Percentiles rank a stretch among this genome's conserved stretches.
These are phyloP conservation scores for Ischnura elegans DNA, from an alignment of 2,888 invertebrate genomes.

Conservation along the genomic window DNA sequence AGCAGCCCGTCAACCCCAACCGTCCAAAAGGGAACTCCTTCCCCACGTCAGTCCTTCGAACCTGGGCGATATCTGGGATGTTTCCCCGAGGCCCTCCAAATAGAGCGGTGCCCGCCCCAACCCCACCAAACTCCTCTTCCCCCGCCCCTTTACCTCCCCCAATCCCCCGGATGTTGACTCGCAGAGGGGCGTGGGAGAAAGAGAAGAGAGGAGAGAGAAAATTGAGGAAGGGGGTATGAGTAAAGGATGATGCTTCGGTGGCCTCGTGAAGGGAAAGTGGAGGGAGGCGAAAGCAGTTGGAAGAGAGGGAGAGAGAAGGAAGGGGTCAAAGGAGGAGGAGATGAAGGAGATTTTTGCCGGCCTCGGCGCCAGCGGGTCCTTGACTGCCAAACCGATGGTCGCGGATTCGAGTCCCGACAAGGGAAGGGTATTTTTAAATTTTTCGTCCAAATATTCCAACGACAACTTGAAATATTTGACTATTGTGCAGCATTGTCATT, in stretches of 20 bases:
- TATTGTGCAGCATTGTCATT: too few species aligned
- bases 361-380: too few species aligned
- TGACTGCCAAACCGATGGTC: too few species aligned
- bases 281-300: background rate
- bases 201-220: background rate
- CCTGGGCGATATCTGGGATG: slow-evolving; percentile 34
- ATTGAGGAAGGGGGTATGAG: background rate
- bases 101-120: slow-evolving; percentile 5
- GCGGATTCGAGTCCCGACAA: too few species aligned
- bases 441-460: too few species aligned
- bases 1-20: background rate
- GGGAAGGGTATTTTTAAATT: too few species aligned
- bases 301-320: background rate
- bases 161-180: background rate
- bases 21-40: background rate
- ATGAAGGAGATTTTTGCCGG: too few species aligned
- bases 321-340: background rate
- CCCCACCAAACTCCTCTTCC: background rate
- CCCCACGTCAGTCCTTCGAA: background rate
- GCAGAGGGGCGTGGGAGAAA: background rate
- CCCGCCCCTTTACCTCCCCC: too few species aligned
- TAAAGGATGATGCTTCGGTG: background rate
- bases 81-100: slow-evolving; percentile 35
- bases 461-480: too few species aligned
- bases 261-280: background rate